phyloP scores from a whole-genome alignment of 1,140 invertebrate genomes.

The Calephelis nemesis region DNA sequence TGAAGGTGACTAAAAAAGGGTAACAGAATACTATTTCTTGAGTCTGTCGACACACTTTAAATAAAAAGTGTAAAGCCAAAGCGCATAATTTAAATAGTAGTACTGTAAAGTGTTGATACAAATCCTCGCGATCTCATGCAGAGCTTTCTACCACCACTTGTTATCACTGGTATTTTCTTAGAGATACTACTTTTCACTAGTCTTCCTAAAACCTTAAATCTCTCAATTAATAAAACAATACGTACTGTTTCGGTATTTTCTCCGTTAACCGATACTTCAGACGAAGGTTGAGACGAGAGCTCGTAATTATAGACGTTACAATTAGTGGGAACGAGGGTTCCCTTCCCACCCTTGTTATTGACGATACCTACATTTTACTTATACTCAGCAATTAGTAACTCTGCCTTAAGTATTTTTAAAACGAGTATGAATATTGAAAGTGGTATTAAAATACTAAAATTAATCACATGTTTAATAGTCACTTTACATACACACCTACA shows the following conservation, averaged over 20 bases:
- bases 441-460: background rate
- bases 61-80: too few relatives aligned
- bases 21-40: too few relatives aligned
- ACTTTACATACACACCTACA: background rate
- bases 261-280: conserved; percentile 7
- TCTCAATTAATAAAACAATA: too few relatives aligned
- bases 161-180: too few relatives aligned
- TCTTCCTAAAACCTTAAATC: background rate
- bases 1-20: too few relatives aligned
- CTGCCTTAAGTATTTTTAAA: background rate
- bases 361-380: conserved; percentile 3
- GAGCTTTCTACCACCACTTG: too few relatives aligned
- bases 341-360: background rate
- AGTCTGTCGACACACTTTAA: too few relatives aligned
- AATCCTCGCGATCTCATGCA: too few relatives aligned
- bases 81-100: too few relatives aligned
- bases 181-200: too few relatives aligned
- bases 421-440: background rate
- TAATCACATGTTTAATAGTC: background rate
- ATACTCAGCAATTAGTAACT: conserved; percentile 3
- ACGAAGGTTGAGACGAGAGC: background rate
- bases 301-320: conserved; percentile 7
- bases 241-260: background rate
- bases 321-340: background rate
- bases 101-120: too few relatives aligned